Conservation (phyloP, 2,888 invertebrate species). For the Steinernema hermaphroditum region DNA sequence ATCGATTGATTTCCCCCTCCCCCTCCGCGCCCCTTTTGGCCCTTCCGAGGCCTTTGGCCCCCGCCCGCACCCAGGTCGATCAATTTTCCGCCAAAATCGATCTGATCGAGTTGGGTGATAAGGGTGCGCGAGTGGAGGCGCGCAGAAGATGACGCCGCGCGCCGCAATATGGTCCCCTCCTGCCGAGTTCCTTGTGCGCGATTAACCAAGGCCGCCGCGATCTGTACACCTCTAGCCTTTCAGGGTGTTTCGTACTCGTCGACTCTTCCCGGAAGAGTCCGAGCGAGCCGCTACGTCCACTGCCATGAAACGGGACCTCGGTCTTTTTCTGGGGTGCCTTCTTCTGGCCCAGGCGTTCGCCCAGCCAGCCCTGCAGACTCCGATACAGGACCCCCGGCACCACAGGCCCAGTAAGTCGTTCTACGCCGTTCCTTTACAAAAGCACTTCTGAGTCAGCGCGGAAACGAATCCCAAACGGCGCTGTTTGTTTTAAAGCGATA, state of each 20-base stretch:
- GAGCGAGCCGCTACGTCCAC: neutral
- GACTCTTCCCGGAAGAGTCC: neutral
- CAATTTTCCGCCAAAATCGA: conserved; percentile 13
- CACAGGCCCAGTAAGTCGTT: conserved; percentile 24
- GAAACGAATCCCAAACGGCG: neutral
- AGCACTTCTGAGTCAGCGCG: conserved; percentile 1
- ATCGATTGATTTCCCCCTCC: conserved; percentile 15
- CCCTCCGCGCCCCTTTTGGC: neutral
- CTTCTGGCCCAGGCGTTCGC: neutral
- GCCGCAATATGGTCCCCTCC: conserved; percentile 18
- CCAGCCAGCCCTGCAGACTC: conserved; percentile 60
- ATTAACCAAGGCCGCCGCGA: neutral
- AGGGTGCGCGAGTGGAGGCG: conserved; percentile 18
- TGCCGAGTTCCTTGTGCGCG: neutral
- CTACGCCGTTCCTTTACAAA: neutral
- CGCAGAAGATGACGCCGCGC: conserved; percentile 15
- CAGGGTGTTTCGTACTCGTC: conserved; percentile 2
- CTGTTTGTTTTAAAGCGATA: neutral
- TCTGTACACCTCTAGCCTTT: neutral
- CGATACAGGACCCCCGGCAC: conserved; percentile 55
- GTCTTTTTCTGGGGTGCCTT: conserved; percentile 23
- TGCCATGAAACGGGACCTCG: conserved; percentile 3
- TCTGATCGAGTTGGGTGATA: conserved; percentile 25
- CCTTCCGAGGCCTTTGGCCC: neutral
- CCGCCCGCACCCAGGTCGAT: conserved; percentile 16